Conservation (phyloP, 2,797 vertebrate genomes). For the Tiaroga cobitis region DNA sequence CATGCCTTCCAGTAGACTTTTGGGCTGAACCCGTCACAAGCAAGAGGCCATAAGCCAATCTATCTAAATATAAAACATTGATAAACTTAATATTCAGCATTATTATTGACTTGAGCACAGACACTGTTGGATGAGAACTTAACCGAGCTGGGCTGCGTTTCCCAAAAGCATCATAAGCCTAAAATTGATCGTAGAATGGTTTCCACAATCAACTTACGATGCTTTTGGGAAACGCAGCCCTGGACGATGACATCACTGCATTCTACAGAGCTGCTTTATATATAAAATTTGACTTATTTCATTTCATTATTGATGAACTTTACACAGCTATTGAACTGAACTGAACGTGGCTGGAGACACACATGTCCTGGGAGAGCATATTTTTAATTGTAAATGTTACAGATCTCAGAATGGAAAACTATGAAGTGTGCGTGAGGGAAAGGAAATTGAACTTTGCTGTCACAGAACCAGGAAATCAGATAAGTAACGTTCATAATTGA, state of each 20-base stretch:
- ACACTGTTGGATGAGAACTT: not conserved
- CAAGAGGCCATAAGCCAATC: not conserved
- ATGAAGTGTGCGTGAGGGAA: constrained; percentile 81
- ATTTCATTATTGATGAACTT: not conserved
- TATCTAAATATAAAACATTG: constrained; percentile 53
- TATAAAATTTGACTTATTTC: not conserved
- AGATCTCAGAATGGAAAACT: constrained; percentile 71
- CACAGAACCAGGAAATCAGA: constrained; percentile 83
- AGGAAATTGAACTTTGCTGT: constrained; percentile 84
- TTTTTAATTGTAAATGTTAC: constrained; percentile 77
- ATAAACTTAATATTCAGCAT: constrained; percentile 1
- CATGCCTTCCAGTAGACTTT: not conserved
- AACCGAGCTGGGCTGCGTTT: not conserved
- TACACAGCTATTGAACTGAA: not conserved
- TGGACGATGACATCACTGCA: not conserved
- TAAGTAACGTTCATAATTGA: constrained; percentile 85
- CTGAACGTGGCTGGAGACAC: constrained; percentile 45
- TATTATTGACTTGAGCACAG: not conserved
- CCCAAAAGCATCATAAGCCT: too few relatives aligned
- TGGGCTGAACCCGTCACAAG: not conserved
- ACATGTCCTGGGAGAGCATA: constrained; percentile 53
- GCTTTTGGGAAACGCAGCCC: too few relatives aligned
- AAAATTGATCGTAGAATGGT: too few relatives aligned
- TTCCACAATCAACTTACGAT: too few relatives aligned
- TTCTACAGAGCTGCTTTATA: not conserved